Conservation (phyloP, 2,113 vertebrate species). For the Sarotherodon lohbergeri region DNA sequence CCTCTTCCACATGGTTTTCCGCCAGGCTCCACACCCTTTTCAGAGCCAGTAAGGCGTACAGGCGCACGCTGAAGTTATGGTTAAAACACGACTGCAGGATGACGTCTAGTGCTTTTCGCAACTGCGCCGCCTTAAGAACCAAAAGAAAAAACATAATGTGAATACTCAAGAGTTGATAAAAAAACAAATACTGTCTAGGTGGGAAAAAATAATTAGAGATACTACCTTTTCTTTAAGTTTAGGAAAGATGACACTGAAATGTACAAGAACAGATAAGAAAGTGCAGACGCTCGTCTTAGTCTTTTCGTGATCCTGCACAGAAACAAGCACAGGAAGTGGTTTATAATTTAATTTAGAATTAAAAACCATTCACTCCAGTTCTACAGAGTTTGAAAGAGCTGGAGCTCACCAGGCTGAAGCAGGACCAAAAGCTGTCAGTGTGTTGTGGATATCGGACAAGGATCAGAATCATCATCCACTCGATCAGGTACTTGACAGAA, state of each 20-base stretch:
- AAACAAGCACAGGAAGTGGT: neutral
- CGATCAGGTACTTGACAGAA: constrained; percentile 92
- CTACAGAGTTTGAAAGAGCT: neutral
- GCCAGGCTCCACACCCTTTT: constrained; percentile 84
- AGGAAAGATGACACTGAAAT: constrained; percentile 80
- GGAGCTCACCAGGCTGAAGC: constrained; percentile 82
- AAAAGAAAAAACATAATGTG: neutral
- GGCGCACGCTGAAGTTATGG: constrained; percentile 89
- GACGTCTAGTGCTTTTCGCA: constrained; percentile 77
- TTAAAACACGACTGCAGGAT: constrained; percentile 88
- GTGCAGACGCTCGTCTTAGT: constrained; percentile 90
- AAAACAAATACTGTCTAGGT: neutral
- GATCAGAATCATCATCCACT: constrained; percentile 87
- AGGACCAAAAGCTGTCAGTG: constrained; percentile 83
- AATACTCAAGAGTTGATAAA: neutral
- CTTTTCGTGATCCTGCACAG: constrained; percentile 82
- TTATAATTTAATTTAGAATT: neutral
- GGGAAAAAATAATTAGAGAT: neutral
- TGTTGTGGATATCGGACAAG: constrained; percentile 80
- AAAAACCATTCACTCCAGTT: neutral
- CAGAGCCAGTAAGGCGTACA: constrained; percentile 87
- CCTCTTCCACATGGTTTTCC: constrained; percentile 44
- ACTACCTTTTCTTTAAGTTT: constrained; percentile 76
- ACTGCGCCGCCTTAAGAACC: constrained; percentile 62
- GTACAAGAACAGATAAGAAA: constrained; percentile 86